Base-by-base conservation (phyloP, 1,140 invertebrate genomes). In the Dendroctonus valens region DNA sequence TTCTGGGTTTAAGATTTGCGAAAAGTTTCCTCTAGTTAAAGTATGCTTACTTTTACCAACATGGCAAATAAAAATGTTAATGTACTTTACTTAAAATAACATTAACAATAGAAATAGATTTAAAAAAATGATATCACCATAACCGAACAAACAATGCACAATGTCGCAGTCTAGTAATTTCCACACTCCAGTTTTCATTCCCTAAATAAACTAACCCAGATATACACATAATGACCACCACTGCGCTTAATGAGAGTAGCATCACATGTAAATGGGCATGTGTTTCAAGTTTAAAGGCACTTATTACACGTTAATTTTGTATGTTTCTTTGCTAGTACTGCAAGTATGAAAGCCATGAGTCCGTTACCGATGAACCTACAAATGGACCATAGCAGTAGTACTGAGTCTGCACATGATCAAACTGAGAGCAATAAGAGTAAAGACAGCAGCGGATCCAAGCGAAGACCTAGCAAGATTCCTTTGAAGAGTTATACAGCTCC, bases 401-500 rank as follows among this genome's bases (percentile, higher is more conserved):
- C 86, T 4, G 84, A 86, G 68, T 87, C 84, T 42, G 86, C 85
- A 4, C 86, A 86, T 58, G 85, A 87, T 70, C 84, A 84, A 9
- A 77, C 81, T 61, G 73, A 75, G 61, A 67, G 53, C 48, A 74
- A 75, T 65, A 59, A 69, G 50, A 65, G 52, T 40, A 70, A 67
- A 54, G 51, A 64, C 40, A 55, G 65, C 41, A 65, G 69, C 58
- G 66, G 72, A 49, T 63, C 59, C 5, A 67, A 68, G 41, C 54
- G 81, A 58, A 82, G 85, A 67, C 87, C 88, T 49, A 88, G 87
- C 78, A 88, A 88, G 74, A 90, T 90, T 61, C 89, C 89, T 26
- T 79, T 89, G 62, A 82, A 81, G 57, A 82, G 75, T 65, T 76
- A 79, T 41, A 71, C 79, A 5, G 79, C 82, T 11, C 81, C 82